These are phyloP conservation scores for Poecilia wingei DNA, from an alignment of 2,797 vertebrate genomes.

Conservation along the genomic window DNA sequence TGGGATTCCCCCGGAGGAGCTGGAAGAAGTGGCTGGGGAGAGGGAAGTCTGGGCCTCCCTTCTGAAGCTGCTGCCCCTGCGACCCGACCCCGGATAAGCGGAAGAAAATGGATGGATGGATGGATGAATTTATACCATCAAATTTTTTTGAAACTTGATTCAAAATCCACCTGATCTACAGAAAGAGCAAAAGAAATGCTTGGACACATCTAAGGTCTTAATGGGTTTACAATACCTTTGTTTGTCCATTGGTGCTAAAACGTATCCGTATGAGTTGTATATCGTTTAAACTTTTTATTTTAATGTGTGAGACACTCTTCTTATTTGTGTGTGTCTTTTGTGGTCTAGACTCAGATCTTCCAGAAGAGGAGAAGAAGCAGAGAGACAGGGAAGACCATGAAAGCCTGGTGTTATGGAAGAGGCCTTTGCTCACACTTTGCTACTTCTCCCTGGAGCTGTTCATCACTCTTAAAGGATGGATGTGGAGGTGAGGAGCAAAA, in stretches of 20 bases:
- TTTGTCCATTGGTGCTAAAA: neutral
- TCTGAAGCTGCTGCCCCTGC: too few species aligned
- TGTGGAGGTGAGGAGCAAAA: constrained; percentile 71
- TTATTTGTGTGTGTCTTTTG: constrained; percentile 22
- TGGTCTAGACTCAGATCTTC: constrained; percentile 71
- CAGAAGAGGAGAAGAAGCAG: constrained; percentile 79
- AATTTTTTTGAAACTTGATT: neutral
- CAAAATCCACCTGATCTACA: neutral
- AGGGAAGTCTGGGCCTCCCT: too few species aligned
- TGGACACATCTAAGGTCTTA: neutral
- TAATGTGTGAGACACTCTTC: neutral
- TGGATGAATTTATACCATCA: neutral
- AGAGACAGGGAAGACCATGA: constrained; percentile 83
- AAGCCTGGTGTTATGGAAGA: constrained; percentile 87
- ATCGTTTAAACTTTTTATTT: neutral
- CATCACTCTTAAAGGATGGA: constrained; percentile 85
- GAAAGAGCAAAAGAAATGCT: neutral
- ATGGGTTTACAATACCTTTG: neutral
- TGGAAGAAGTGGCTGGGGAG: too few species aligned
- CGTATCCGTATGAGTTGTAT: neutral
- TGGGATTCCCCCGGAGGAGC: too few species aligned
- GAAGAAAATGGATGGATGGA: too few species aligned
- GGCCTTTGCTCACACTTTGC: constrained; percentile 85
- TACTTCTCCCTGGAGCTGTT: constrained; percentile 90
- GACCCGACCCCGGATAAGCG: too few species aligned